These are phyloP conservation scores for Micoletzkya japonica DNA, from an alignment of 2,888 invertebrate species.

Conservation along the genomic window DNA sequence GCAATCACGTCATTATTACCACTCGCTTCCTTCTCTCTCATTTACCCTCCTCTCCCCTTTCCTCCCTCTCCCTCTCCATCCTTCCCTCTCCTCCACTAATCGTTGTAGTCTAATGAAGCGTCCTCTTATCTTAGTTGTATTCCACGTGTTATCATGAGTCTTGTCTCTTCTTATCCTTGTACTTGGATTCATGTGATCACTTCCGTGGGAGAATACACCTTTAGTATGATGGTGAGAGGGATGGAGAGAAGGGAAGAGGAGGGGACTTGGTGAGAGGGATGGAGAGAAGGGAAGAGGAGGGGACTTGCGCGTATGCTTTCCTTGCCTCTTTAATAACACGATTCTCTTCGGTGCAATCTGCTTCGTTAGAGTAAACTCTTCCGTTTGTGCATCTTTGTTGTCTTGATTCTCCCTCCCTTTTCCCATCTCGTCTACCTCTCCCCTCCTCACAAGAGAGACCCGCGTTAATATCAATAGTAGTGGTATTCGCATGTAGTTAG, in stretches of 20 bases:
- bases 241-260: background rate
- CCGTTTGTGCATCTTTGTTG: background rate
- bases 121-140: too few species aligned
- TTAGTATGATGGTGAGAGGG: background rate
- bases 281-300: background rate
- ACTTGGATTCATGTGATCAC: too few species aligned
- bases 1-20: too few species aligned
- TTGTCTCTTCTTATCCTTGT: too few species aligned
- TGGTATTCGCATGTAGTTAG: too few species aligned
- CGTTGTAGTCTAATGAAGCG: background rate
- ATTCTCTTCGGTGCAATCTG: background rate
- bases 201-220: too few species aligned
- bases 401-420: background rate
- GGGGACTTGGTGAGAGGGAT: background rate
- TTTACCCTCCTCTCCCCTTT: background rate
- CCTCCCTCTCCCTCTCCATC: background rate
- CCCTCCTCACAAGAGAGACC: background rate
- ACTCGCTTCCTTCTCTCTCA: too few species aligned
- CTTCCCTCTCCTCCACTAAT: background rate
- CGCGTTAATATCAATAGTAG: too few species aligned
- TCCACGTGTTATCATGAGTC: too few species aligned
- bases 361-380: background rate
- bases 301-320: background rate
- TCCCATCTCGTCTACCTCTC: background rate
- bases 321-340: background rate